Evolutionary conservation across 2,113 vertebrate genomes (phyloP), one percentile per base, ranked within the genome.

Genomic region (Chloropsis cyanopogon): DNA sequence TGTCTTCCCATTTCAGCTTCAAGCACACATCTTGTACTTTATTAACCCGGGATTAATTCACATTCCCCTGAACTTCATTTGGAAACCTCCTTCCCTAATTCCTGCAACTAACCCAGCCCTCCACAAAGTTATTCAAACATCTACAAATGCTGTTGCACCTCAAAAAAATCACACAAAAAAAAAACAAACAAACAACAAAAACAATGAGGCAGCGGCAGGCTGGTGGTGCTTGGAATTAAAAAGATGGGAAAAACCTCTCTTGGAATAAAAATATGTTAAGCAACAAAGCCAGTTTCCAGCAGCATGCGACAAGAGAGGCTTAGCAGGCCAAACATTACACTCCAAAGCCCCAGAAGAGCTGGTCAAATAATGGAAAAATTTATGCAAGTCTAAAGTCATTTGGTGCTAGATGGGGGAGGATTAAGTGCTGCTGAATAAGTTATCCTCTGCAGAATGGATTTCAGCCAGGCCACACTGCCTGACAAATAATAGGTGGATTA

Each of bases 341-440:
- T 39, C 33, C 77, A 75, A 37, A 84, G 56, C 61, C 33, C 85
- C 0, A 1, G 53, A 85, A 94, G 91, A 93, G 57, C 79, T 77
- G 79, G 65, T 37, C 92, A 94, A 96, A 96, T 85, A 93, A 91
- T 82, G 63, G 85, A 16, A 72, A 86, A 82, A 80, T n/a, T 22
- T 47, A 70, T 86, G 77, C 60, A 79, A 82, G 57, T 60, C 59
- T 28, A 11, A 82, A 96, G 63, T 47, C 44, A 79, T 52, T 53
- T 69, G 83, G 69, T 73, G 93, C 75, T 60, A 20, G 81, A 72
- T 69, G 95, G 78, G 80, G 63, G 65, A 96, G 95, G 90, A 96
- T 93, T 90, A 95, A 70, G 50, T 31, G 77, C 66, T 50, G 54
- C 37, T 92, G 93, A 88, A 80, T 85, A 42, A 82, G 79, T 92